These are phyloP conservation scores for Suillia variegata DNA, from an alignment of 2,888 invertebrate genomes.

Conservation along the genomic window DNA sequence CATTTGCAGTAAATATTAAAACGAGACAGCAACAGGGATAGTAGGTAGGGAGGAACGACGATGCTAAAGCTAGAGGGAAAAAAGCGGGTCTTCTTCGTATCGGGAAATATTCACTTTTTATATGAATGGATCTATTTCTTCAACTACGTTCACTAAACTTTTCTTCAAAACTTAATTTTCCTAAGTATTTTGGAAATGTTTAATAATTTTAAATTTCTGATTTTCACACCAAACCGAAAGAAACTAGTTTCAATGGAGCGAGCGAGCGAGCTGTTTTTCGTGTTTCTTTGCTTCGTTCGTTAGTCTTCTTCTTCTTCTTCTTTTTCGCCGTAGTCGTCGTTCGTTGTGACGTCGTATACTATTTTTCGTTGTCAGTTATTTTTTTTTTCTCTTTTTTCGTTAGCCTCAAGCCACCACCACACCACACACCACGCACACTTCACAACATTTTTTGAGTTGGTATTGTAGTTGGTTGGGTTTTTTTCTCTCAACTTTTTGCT, in stretches of 20 bases:
- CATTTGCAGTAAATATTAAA: constrained; percentile 21
- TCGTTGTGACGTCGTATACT: constrained; percentile 1
- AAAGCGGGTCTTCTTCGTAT: too few species aligned
- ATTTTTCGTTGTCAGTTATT: constrained; percentile 19
- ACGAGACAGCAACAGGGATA: constrained; percentile 37
- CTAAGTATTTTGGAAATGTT: not conserved
- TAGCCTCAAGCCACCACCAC: not conserved
- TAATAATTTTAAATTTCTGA: too few species aligned
- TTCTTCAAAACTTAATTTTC: not conserved
- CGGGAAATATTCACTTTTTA: too few species aligned
- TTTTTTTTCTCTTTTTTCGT: constrained; percentile 15
- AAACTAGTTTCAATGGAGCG: not conserved
- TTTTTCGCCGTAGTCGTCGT: too few species aligned
- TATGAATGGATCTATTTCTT: not conserved
- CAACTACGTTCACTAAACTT: not conserved
- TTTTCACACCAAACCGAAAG: not conserved
- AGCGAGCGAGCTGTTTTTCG: too few species aligned
- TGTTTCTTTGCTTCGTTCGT: constrained; percentile 2
- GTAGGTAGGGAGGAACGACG: too few species aligned
- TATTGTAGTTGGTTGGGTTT: too few species aligned
- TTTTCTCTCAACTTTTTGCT: too few species aligned
- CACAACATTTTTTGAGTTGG: too few species aligned
- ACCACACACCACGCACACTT: too few species aligned
- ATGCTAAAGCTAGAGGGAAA: not conserved
- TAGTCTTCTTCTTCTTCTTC: constrained; percentile 3